Percentiles rank a stretch among this genome's conserved stretches.
Evolutionary conservation across 2,113 vertebrate species (phyloP).

Genomic region (Aegotheles bennettii): DNA sequence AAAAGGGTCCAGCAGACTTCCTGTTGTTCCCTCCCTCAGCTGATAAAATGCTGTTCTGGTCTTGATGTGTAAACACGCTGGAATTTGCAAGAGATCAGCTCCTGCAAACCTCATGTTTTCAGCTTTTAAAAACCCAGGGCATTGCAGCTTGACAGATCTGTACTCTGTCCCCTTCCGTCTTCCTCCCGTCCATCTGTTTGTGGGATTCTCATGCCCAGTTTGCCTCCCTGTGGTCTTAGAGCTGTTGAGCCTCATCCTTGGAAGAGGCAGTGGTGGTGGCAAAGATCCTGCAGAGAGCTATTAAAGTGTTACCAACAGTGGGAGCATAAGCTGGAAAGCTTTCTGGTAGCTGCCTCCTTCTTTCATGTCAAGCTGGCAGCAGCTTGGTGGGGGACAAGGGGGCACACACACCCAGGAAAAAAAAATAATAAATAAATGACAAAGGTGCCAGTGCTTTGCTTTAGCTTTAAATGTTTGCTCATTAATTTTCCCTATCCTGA

Average conservation of each 20-base stretch:
- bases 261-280: slow-evolving; percentile 51
- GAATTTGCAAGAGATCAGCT: slow-evolving; percentile 42
- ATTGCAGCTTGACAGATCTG: slow-evolving; percentile 44
- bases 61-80: slow-evolving; percentile 38
- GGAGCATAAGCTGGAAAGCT: slow-evolving; percentile 18
- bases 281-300: slow-evolving; percentile 62
- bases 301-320: slow-evolving; percentile 49
- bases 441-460: not conserved
- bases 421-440: not conserved
- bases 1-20: slow-evolving; percentile 15
- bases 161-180: not conserved
- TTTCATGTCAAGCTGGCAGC: slow-evolving; percentile 14
- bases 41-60: slow-evolving; percentile 21
- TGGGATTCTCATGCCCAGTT: slow-evolving; percentile 59
- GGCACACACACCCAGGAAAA: not conserved
- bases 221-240: slow-evolving; percentile 47
- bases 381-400: not conserved
- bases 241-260: slow-evolving; percentile 56
- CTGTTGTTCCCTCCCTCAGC: slow-evolving; percentile 36
- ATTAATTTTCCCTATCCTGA: not conserved
- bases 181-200: slow-evolving; percentile 56
- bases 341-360: slow-evolving; percentile 15
- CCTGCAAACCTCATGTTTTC: not conserved
- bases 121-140: slow-evolving; percentile 28
- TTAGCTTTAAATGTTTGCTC: not conserved